A percentile compares a stretch with the other conserved stretches of the same genome.
Conservation (phyloP, 2,797 vertebrate genomes). For the Tamandua tetradactyla region DNA sequence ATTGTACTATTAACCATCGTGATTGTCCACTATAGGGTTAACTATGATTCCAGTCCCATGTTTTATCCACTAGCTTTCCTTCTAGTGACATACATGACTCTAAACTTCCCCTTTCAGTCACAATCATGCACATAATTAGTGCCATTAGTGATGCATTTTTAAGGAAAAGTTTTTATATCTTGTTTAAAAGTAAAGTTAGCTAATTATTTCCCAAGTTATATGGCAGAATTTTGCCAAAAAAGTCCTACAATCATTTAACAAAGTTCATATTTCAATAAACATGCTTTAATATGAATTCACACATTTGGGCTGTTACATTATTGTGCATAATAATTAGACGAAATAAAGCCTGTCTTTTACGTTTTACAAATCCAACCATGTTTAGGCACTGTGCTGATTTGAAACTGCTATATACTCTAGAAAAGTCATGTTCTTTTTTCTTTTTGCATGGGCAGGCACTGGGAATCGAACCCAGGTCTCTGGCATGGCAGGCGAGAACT, state of each 20-base stretch:
- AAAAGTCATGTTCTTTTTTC: no score
- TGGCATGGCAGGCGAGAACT: no score
- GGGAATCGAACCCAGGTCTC: no score
- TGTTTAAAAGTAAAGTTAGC: constrained; percentile 22
- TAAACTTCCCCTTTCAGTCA: no score
- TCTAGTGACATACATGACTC: no score
- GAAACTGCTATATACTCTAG: no score
- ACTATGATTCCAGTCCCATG: no score
- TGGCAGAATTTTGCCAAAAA: background rate
- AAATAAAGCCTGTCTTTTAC: background rate
- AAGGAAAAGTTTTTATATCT: background rate
- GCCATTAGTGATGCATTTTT: background rate
- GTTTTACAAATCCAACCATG: background rate
- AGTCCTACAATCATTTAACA: constrained; percentile 3
- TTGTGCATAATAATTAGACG: background rate
- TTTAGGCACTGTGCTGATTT: background rate
- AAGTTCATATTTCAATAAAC: background rate
- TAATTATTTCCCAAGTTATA: background rate
- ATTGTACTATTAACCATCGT: no score
- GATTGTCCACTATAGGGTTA: no score
- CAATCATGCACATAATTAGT: no score
- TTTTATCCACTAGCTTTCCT: no score
- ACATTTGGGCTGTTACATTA: background rate
- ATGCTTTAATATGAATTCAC: constrained; percentile 25
- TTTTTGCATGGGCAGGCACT: no score